A percentile compares a stretch with the other conserved stretches of the same genome.
These are phyloP conservation scores for Reinhardtius hippoglossoides DNA, from an alignment of 2,113 vertebrate genomes.

Conservation along the genomic window DNA sequence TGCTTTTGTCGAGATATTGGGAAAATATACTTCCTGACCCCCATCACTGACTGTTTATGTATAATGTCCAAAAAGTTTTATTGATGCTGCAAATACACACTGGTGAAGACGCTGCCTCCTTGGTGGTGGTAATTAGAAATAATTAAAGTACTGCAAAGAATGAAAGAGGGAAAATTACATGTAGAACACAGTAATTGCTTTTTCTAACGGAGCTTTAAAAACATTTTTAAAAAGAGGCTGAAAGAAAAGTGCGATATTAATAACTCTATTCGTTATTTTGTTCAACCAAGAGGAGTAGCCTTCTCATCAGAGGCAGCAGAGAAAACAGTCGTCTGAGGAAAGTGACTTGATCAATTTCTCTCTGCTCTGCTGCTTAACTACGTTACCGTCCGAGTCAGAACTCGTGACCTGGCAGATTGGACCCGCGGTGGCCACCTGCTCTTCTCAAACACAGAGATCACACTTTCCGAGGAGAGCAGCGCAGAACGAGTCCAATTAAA, in stretches of 20 bases:
- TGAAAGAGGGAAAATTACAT: not conserved
- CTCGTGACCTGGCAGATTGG: slow-evolving; percentile 66
- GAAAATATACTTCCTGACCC: no score
- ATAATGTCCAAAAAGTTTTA: no score
- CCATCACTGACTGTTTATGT: not conserved
- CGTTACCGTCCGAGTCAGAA: slow-evolving; percentile 50
- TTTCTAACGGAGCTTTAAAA: not conserved
- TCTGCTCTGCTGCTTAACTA: slow-evolving; percentile 34
- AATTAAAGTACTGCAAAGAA: not conserved
- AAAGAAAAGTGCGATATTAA: not conserved
- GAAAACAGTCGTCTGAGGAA: slow-evolving; percentile 30
- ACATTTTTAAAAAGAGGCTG: not conserved
- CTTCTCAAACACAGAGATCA: not conserved
- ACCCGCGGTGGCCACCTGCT: slow-evolving; percentile 62
- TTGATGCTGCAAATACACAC: not conserved
- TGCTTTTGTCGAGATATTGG: no score
- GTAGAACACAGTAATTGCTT: not conserved
- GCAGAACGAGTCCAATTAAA: not conserved
- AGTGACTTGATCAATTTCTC: slow-evolving; percentile 43
- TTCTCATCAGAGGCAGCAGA: slow-evolving; percentile 26
- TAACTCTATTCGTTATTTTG: slow-evolving; percentile 11
- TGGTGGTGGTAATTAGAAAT: not conserved
- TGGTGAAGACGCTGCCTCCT: not conserved
- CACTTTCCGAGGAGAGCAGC: slow-evolving; percentile 29
- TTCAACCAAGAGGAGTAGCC: not conserved